A percentile compares a stretch with the other conserved stretches of the same genome.
Conservation (phyloP, 2,113 vertebrate genomes). For the Gobiocypris rarus region DNA sequence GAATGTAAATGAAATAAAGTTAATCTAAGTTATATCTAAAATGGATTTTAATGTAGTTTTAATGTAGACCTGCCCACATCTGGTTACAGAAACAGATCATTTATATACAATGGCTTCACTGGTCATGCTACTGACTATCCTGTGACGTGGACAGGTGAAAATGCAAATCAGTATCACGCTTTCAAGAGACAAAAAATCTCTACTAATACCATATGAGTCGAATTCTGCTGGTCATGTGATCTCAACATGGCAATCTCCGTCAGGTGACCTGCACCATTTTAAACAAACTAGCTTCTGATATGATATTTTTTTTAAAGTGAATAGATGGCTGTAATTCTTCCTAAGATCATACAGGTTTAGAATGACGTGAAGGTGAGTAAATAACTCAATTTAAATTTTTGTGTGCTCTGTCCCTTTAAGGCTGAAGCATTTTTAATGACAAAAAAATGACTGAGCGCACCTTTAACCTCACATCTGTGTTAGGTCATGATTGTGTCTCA, state of each 20-base stretch:
- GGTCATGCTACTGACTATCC: background rate
- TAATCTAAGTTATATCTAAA: background rate
- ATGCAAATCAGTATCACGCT: background rate
- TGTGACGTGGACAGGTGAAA: background rate
- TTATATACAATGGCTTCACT: background rate
- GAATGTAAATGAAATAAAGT: background rate
- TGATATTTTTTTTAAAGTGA: background rate
- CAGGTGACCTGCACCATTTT: background rate
- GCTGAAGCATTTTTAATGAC: background rate
- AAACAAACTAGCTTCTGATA: background rate
- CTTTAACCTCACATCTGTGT: conserved; percentile 16
- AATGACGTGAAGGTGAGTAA: background rate
- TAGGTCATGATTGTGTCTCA: conserved; percentile 7
- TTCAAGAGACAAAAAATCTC: background rate
- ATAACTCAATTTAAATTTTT: background rate
- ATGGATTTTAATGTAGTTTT: background rate
- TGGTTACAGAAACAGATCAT: background rate
- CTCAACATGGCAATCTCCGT: background rate
- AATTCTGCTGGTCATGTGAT: conserved; percentile 1
- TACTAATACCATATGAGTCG: background rate
- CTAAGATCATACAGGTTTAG: background rate
- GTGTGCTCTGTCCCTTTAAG: background rate
- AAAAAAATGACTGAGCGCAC: background rate
- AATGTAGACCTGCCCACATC: background rate
- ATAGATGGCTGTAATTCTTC: background rate